These are phyloP conservation scores for Daktulosphaira vitifoliae DNA, from an alignment of 1,140 invertebrate genomes.

Conservation along the genomic window DNA sequence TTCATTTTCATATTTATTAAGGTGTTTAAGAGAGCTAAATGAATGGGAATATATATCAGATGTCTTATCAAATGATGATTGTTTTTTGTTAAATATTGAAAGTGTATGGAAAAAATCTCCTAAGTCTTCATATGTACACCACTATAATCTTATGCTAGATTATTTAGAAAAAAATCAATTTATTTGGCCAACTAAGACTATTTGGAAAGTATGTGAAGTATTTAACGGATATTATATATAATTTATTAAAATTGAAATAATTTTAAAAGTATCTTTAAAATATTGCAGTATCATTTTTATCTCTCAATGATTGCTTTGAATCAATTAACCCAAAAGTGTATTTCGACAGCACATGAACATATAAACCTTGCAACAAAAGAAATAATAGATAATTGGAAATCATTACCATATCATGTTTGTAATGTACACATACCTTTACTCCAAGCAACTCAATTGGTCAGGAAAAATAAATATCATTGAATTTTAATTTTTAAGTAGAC, in stretches of 20 bases:
- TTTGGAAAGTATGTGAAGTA: conserved; percentile 15
- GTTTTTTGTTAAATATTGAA: conserved; percentile 13
- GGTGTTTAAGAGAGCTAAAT: conserved; percentile 12
- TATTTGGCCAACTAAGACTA: conserved; percentile 10
- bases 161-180: not conserved
- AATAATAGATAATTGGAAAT: conserved; percentile 5
- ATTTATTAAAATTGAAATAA: too few species aligned
- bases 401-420: conserved; percentile 6
- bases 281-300: conserved; percentile 18
- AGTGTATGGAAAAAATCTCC: not conserved
- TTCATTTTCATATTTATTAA: too few species aligned
- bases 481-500: not conserved
- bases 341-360: not conserved
- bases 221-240: too few species aligned
- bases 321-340: not conserved
- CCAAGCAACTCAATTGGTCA: conserved; percentile 21
- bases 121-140: not conserved
- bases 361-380: not conserved
- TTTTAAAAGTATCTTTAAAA: too few species aligned
- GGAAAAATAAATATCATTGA: too few species aligned
- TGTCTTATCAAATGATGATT: not conserved
- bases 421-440: conserved; percentile 11
- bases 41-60: not conserved
- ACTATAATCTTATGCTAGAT: conserved; percentile 1
- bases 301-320: conserved; percentile 7